Evolutionary conservation across 2,888 invertebrate genomes (phyloP), one percentile per base, ranked within the genome.

Genomic region (Mythimna pallens): DNA sequence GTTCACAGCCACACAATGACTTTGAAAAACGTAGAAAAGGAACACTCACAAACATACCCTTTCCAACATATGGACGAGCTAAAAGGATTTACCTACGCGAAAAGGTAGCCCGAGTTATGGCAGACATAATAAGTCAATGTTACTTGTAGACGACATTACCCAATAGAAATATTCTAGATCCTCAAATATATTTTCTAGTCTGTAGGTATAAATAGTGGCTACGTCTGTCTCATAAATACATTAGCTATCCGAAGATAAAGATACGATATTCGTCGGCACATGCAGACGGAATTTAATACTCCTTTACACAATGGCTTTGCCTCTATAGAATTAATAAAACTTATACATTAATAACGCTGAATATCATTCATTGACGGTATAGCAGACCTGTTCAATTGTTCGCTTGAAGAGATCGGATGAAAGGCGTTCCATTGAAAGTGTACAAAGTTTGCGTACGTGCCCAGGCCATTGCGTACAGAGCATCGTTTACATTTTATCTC

Each of bases 381-480:
- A 67, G 73, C 77, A 76, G 68, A 80, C 79, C 62, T 81, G 76
- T 77, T 71, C 63, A 75, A 83, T 81, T 80, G 83, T 81, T 79
- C 74, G 79, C 66, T 76, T 67, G 73, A 80, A 50, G 57, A 75
- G 74, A 82, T 67, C 78, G 78, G 84, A 87, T 88, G 83, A 87
- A 87, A 83, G 73, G 79, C 74, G 76, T 73, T 75, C 76, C 83
- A 88, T 88, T 88, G 85, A 87, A 84, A 85, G 82, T 87, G 83
- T 85, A 74, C 67, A 70, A 78, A 70, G 73, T 80, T 78, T 74
- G 87, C 86, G 87, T 88, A 89, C 90, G 89, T 90, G 87, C 87
- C 73, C 77, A 22, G 34, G 70, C 80, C 55, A 71, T 65, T 74
- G 65, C 59, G 73, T 80, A 87, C 76, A 78, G 73, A 86, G 78